phyloP scores from a whole-genome alignment of 2,113 vertebrate genomes.

The Pteruthius melanotis region DNA sequence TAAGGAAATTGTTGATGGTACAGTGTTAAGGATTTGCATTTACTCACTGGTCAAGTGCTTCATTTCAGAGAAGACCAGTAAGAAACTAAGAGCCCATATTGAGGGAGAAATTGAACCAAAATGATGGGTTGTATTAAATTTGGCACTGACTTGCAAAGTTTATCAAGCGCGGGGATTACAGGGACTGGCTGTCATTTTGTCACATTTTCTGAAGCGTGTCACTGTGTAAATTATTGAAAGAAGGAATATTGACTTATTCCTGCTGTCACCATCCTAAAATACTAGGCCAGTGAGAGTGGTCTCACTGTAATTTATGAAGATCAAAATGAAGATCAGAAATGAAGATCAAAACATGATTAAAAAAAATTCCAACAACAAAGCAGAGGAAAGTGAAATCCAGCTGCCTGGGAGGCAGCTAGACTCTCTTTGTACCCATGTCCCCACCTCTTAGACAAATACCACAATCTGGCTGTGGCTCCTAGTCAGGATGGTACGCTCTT shows the following conservation, averaged over 20 bases:
- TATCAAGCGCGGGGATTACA: neutral
- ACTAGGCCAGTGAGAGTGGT: neutral
- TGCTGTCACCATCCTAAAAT: neutral
- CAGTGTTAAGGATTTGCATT: neutral
- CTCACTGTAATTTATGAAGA: neutral
- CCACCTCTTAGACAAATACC: neutral
- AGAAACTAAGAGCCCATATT: neutral
- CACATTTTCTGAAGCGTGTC: neutral
- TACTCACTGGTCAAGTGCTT: neutral
- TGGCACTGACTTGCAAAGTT: neutral
- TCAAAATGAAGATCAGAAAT: neutral
- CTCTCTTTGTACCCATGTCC: neutral
- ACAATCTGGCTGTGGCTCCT: neutral
- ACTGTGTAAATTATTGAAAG: neutral
- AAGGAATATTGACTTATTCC: neutral
- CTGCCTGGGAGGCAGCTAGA: neutral
- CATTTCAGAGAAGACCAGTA: neutral
- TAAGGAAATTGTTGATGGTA: neutral
- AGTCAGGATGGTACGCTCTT: accelerated
- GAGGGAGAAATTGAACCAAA: neutral
- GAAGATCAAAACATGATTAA: neutral
- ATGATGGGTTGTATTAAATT: neutral
- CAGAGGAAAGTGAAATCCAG: neutral
- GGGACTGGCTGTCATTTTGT: neutral
- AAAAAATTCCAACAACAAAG: neutral